These are phyloP conservation scores for Drosophila algonquin DNA, from an alignment of 2,888 invertebrate species.

Conservation along the genomic window DNA sequence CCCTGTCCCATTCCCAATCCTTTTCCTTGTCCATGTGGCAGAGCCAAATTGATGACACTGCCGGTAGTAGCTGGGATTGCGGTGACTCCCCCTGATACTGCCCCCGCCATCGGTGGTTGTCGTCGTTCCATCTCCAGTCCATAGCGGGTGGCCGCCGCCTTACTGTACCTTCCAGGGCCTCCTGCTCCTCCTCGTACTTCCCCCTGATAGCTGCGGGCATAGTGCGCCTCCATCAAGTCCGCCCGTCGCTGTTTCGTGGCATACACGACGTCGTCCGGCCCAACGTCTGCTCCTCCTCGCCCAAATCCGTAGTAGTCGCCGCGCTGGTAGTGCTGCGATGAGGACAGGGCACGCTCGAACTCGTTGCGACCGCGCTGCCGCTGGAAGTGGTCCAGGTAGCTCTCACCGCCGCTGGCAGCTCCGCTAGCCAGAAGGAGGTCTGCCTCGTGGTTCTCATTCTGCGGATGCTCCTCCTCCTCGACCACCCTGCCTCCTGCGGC, in stretches of 20 bases:
- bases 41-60: slow-evolving; percentile 49
- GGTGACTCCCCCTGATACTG: slow-evolving; percentile 14
- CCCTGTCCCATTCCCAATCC: neutral
- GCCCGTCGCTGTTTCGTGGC: slow-evolving; percentile 55
- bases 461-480: slow-evolving; percentile 26
- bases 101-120: slow-evolving; percentile 22
- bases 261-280: slow-evolving; percentile 33
- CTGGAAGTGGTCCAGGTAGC: slow-evolving; percentile 82
- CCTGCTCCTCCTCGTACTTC: neutral
- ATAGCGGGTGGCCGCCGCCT: slow-evolving; percentile 4
- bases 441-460: neutral
- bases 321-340: slow-evolving; percentile 37
- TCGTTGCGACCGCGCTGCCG: slow-evolving; percentile 53
- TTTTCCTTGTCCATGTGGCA: slow-evolving; percentile 20
- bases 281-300: slow-evolving; percentile 20
- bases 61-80: slow-evolving; percentile 32
- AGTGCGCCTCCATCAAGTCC: slow-evolving; percentile 65
- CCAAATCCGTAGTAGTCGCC: slow-evolving; percentile 66
- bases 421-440: slow-evolving; percentile 14
- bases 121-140: slow-evolving; percentile 34
- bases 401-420: slow-evolving; percentile 67
- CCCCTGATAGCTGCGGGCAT: slow-evolving; percentile 51
- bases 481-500: neutral
- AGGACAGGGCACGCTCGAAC: slow-evolving; percentile 42
- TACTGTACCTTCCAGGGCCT: neutral